phyloP scores from a whole-genome alignment of 2,113 vertebrate species.

The Tamias sibiricus region DNA sequence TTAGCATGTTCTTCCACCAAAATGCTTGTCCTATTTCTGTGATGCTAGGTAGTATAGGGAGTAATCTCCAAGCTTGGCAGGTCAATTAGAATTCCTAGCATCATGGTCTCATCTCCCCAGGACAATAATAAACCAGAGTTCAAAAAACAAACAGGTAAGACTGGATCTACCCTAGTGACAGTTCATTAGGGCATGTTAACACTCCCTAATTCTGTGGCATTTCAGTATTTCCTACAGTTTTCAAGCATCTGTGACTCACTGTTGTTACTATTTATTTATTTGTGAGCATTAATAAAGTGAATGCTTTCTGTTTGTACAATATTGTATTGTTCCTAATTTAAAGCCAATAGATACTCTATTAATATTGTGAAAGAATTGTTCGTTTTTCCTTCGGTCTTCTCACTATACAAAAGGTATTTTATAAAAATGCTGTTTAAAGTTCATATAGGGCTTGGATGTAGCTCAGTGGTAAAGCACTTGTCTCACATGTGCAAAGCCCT shows the following conservation, averaged over 20 bases:
- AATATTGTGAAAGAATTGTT: conserved; percentile 26
- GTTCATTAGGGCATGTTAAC: conserved; percentile 15
- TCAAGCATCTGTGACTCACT: not conserved
- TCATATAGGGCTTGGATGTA: too few relatives aligned
- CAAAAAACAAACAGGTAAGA: conserved; percentile 18
- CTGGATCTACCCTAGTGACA: not conserved
- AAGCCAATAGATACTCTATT: not conserved
- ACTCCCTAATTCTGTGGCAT: not conserved
- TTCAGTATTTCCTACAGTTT: not conserved
- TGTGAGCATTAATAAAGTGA: conserved; percentile 39
- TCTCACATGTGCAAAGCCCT: too few relatives aligned
- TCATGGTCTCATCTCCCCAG: conserved; percentile 35
- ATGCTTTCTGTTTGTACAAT: conserved; percentile 31
- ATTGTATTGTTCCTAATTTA: conserved; percentile 25
- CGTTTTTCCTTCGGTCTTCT: conserved; percentile 49
- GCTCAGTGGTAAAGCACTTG: too few relatives aligned
- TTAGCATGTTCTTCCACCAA: not conserved
- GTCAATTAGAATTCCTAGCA: conserved; percentile 62
- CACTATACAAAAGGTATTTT: conserved; percentile 9
- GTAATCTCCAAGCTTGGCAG: conserved; percentile 37
- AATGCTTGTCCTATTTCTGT: conserved; percentile 48
- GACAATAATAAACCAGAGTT: conserved; percentile 51
- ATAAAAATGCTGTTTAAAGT: conserved; percentile 22
- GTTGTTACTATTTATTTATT: conserved; percentile 9
- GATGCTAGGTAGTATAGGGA: not conserved